These are phyloP conservation scores for Craterocephalus amniculus DNA, from an alignment of 2,797 vertebrate species.

Conservation along the genomic window DNA sequence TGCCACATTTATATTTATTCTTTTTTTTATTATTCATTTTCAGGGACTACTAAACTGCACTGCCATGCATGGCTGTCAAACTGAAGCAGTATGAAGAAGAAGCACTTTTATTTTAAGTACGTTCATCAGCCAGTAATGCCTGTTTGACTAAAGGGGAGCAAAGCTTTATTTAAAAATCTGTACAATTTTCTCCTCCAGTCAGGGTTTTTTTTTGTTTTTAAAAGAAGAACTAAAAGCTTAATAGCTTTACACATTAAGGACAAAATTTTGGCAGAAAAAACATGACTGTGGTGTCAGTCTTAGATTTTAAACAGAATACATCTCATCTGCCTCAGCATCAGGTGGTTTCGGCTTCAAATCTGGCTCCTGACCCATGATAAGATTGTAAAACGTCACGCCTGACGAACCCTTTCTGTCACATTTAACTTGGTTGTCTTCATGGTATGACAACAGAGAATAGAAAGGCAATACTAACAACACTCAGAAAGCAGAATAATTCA, in stretches of 20 bases:
- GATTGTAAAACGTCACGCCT: slow-evolving; percentile 52
- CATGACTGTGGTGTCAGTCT: not conserved
- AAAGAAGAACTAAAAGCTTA: slow-evolving; percentile 19
- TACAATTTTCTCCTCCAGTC: slow-evolving; percentile 62
- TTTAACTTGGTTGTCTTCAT: slow-evolving; percentile 44
- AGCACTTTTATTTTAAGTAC: slow-evolving; percentile 72
- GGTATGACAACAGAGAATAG: slow-evolving; percentile 32
- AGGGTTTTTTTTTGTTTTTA: too few relatives aligned
- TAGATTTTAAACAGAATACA: slow-evolving; percentile 14
- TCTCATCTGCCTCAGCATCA: slow-evolving; percentile 23
- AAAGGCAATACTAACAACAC: slow-evolving; percentile 55
- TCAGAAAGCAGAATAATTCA: slow-evolving; percentile 63
- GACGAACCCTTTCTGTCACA: slow-evolving; percentile 30
- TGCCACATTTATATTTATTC: slow-evolving; percentile 47
- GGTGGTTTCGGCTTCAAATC: slow-evolving; percentile 39
- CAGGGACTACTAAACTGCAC: slow-evolving; percentile 31
- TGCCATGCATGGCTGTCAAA: slow-evolving; percentile 51
- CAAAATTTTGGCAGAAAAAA: slow-evolving; percentile 22
- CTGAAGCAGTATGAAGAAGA: slow-evolving; percentile 63
- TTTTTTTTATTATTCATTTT: slow-evolving; percentile 20
- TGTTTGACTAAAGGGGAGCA: slow-evolving; percentile 64
- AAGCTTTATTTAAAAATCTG: slow-evolving; percentile 64
- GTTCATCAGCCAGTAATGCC: slow-evolving; percentile 63
- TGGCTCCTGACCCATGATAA: slow-evolving; percentile 42
- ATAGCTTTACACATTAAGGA: not conserved